Evolutionary conservation across 2,113 vertebrate genomes (phyloP), one percentile per base, ranked within the genome.

Genomic region (Tetrax tetrax): DNA sequence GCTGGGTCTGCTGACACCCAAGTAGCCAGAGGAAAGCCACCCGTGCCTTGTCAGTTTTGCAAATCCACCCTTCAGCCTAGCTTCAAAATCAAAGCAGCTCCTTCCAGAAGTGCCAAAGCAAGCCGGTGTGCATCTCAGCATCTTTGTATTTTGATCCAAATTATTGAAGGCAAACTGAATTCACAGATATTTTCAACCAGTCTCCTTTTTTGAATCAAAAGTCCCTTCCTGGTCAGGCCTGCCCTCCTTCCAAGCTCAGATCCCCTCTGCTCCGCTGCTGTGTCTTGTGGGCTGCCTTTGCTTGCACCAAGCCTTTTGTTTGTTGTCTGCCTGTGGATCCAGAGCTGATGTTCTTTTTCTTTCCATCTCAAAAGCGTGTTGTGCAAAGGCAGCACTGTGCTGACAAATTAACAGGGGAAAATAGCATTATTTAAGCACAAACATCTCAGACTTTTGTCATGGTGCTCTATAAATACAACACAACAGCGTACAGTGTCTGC

Each of bases 401-500:
- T 95, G 89, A 87, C 89, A 94, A 93, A 96, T 95, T 94, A 97
- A 90, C 71, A 85, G 6, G 2, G 74, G 35, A 37, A 96, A 97
- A 94, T 79, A 75, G 76, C 50, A 64, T 97, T 96, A 89, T 94
- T 97, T 95, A 97, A 97, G 85, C 87, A 78, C 94, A 95, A 96
- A 91, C 75, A 87, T 64, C 92, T 86, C 92, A 80, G 92, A 94
- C 94, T 81, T 96, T 96, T 96, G 94, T 94, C 83, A 57, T 78
- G 53, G 84, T 41, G 48, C 89, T 95, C 92, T 96, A 89, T 93
- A 97, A 96, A 96, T 93, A 83, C 96, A 95, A 35, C 89, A 80
- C 87, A 96, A 89, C 84, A 93, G 54, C 70, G 63, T 63, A 60
- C 35, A 69, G 51, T 87, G 87, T 95, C 95, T 93, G 83, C 87